These are phyloP conservation scores for Procapra przewalskii DNA, from an alignment of 2,113 vertebrate genomes.

Conservation along the genomic window DNA sequence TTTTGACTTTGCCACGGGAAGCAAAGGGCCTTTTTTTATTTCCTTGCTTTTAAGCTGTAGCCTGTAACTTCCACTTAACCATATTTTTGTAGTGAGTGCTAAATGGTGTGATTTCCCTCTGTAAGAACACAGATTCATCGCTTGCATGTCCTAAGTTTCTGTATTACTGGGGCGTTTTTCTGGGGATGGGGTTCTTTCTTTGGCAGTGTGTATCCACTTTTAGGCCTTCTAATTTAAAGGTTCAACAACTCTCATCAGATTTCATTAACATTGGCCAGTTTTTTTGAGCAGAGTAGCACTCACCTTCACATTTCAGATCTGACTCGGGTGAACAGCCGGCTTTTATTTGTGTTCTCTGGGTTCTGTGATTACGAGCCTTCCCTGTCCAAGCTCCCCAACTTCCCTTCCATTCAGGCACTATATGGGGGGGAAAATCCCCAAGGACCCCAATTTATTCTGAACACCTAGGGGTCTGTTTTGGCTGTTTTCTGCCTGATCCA, in stretches of 20 bases:
- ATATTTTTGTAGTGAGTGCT: constrained; percentile 90
- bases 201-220: constrained; percentile 81
- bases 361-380: neutral
- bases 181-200: constrained; percentile 80
- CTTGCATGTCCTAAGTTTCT: constrained; percentile 87
- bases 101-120: constrained; percentile 86
- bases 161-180: constrained; percentile 76
- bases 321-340: constrained; percentile 60
- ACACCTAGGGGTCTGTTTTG: neutral
- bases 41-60: constrained; percentile 88
- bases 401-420: neutral
- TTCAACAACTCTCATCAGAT: constrained; percentile 45
- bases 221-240: constrained; percentile 78
- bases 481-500: neutral
- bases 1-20: constrained; percentile 92
- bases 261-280: constrained; percentile 56
- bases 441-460: neutral
- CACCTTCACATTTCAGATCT: constrained; percentile 65
- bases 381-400: neutral
- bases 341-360: neutral
- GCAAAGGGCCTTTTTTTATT: constrained; percentile 83
- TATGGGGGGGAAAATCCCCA: neutral
- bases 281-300: constrained; percentile 47
- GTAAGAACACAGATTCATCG: constrained; percentile 83
- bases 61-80: constrained; percentile 88